Evolutionary conservation across 1,140 invertebrate genomes (phyloP).

Genomic region (Diorhabda carinulata): DNA sequence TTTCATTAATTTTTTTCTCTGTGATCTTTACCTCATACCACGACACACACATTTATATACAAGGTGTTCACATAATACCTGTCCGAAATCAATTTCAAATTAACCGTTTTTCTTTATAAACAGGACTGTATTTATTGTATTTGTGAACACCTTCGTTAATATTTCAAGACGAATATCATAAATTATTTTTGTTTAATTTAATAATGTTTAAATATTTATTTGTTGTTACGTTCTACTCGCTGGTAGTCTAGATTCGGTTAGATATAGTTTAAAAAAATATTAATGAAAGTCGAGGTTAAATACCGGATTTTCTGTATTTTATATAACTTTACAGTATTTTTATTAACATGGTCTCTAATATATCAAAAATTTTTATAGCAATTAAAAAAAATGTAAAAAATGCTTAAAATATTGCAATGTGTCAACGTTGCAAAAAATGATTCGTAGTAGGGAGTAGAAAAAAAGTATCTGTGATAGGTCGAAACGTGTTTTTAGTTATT

Average conservation of each 20-base stretch:
- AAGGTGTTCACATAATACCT: constrained; percentile 1
- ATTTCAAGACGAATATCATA: neutral
- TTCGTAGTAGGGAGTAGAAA: too few species aligned
- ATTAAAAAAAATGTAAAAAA: too few species aligned
- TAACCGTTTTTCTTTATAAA: too few species aligned
- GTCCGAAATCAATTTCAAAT: neutral
- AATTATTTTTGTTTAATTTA: constrained; percentile 1
- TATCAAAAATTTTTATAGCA: too few species aligned
- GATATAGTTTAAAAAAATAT: constrained; percentile 3
- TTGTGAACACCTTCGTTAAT: too few species aligned
- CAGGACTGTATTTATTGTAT: too few species aligned
- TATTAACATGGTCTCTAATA: too few species aligned
- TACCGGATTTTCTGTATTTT: neutral
- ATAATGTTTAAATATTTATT: constrained; percentile 23
- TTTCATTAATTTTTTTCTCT: neutral
- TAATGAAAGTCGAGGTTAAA: neutral
- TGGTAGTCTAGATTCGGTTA: constrained; percentile 26
- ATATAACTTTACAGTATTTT: neutral
- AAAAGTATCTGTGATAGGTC: too few species aligned
- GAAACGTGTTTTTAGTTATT: too few species aligned
- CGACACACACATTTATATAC: constrained; percentile 6
- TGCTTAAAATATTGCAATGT: too few species aligned
- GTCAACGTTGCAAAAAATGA: too few species aligned
- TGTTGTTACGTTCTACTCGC: constrained; percentile 29
- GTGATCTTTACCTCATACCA: neutral